These are phyloP conservation scores for Drosophila mimetica DNA, from an alignment of 2,888 invertebrate genomes.

Conservation along the genomic window DNA sequence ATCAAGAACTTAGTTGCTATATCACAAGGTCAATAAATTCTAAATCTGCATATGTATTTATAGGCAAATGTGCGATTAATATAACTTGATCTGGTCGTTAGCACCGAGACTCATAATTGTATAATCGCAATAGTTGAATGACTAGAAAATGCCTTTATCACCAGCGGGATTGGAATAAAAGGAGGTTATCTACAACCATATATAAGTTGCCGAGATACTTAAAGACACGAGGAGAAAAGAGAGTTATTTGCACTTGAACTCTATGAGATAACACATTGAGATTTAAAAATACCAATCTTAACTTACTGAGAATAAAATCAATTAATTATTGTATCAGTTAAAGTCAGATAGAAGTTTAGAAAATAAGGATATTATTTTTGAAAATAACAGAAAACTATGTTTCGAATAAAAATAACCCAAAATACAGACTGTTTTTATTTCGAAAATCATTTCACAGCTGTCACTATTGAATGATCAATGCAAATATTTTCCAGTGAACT, in stretches of 20 bases:
- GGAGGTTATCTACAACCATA: slow-evolving; percentile 11
- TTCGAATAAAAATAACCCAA: too few species aligned
- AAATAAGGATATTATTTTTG: too few species aligned
- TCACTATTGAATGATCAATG: background rate
- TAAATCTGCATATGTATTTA: slow-evolving; percentile 15
- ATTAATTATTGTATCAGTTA: too few species aligned
- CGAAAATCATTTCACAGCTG: background rate
- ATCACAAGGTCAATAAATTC: slow-evolving; percentile 28
- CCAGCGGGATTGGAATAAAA: background rate
- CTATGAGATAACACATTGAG: background rate
- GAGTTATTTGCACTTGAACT: slow-evolving; percentile 1
- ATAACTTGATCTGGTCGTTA: slow-evolving; percentile 17
- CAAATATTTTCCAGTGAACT: slow-evolving; percentile 1
- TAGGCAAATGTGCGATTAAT: slow-evolving; percentile 15
- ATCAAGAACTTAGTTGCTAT: slow-evolving; percentile 14
- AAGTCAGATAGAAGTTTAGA: too few species aligned
- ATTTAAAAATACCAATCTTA: background rate
- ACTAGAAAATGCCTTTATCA: slow-evolving; percentile 36
- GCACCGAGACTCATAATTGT: slow-evolving; percentile 10
- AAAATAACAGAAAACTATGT: too few species aligned
- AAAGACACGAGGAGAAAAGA: background rate
- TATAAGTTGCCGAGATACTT: background rate
- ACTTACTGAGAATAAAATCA: background rate
- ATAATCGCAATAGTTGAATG: slow-evolving; percentile 20
- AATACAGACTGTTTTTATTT: too few species aligned